Base-by-base conservation (phyloP, 2,113 vertebrate species). In the Montifringilla adamsi region DNA sequence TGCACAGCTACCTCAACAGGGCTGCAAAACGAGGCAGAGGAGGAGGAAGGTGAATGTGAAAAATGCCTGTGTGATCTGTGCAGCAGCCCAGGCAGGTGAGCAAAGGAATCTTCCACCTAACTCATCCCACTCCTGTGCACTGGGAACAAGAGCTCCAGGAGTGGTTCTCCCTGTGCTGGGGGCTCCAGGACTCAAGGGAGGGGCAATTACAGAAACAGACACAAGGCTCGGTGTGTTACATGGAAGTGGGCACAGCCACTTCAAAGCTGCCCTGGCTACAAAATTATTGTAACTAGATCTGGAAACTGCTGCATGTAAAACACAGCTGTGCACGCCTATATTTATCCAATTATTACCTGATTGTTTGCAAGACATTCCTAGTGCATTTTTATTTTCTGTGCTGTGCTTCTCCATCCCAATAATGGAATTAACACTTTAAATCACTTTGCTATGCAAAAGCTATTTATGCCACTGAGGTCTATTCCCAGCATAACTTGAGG, bases 51-150 rank as follows among this genome's bases (percentile, higher is more conserved):
- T 18, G 16, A 41, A 37, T 5, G 20, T 74, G 81, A 62, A 37
- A 60, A 60, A 37, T 0, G 5, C 37, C 41, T 0, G 0, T 37
- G 31, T 1, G 4, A 43, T 16, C 41, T 35, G 35, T 43, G 67
- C 50, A 78, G 64, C 55, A 74, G 84, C 37, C 26, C 35, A 60
- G 87, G 53, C 35, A 46, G 3, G 10, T 0, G 3, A 80, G 69
- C 59, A 43, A 37, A 83, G 52, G 7, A n/a, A 58, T 6, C n/a
- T 69, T 21, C 12, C 0, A 0, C 20, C 15, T 6, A 53, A 47
- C 50, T 35, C 0, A 0, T 46, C 33, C 73, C 82, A 15, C 28
- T 44, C 20, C 11, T 9, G 64, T 11, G 76, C 46, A 52, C 1
- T 0, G 0, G 68, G 41, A 89, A 26, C 31, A 49, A 6, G 55